These are phyloP conservation scores for Heliothis peltigera DNA, from an alignment of 2,888 invertebrate species.

Conservation along the genomic window DNA sequence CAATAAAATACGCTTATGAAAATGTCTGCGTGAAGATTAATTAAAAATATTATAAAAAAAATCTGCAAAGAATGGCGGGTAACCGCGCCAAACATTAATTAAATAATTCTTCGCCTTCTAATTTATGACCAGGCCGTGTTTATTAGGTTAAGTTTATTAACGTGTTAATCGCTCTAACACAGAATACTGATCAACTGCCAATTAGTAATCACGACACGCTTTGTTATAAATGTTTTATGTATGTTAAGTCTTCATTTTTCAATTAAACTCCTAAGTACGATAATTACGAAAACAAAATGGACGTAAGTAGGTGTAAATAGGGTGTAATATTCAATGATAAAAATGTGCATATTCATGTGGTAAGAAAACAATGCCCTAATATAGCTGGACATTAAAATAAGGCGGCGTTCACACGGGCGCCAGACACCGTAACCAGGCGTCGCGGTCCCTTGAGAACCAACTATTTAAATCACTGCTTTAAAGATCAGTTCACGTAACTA, in stretches of 20 bases:
- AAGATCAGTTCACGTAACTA: conserved; percentile 20
- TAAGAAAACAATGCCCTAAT: conserved; percentile 24
- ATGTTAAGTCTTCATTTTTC: conserved; percentile 29
- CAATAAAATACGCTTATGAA: not conserved
- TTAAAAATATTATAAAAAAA: not conserved
- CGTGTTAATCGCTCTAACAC: conserved; percentile 54
- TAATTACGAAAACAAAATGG: conserved; percentile 7
- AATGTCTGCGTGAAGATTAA: not conserved
- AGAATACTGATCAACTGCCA: conserved; percentile 53
- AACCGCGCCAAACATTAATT: conserved; percentile 22
- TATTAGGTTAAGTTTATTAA: conserved; percentile 51
- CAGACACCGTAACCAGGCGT: conserved; percentile 55
- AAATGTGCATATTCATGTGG: conserved; percentile 23
- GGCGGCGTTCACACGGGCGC: conserved; percentile 58
- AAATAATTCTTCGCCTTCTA: conserved; percentile 23
- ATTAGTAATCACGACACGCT: conserved; percentile 55
- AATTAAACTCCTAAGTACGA: conserved; percentile 16
- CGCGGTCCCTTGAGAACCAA: conserved; percentile 58
- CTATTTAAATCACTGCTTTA: conserved; percentile 50
- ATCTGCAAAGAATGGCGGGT: not conserved
- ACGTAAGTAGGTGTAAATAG: conserved; percentile 14
- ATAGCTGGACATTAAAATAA: conserved; percentile 35
- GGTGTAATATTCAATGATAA: not conserved
- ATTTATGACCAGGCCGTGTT: conserved; percentile 44
- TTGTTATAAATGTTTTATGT: conserved; percentile 43